Percentiles rank a stretch among this genome's conserved stretches.
phyloP scores from a whole-genome alignment of 2,888 invertebrate genomes.

The Nycteola revayana region DNA sequence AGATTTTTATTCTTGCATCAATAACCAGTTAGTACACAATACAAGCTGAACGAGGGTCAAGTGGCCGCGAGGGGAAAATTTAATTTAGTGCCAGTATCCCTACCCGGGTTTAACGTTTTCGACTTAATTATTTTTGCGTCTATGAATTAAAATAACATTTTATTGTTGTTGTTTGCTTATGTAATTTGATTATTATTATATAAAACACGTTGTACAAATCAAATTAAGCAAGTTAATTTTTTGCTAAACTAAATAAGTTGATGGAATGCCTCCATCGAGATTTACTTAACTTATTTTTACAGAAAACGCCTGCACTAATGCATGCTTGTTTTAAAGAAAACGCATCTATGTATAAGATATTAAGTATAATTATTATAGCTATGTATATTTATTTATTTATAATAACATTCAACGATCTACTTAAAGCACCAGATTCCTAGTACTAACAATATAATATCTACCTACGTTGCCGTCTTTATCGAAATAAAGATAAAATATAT shows the following conservation, averaged over 20 bases:
- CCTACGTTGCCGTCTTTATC: slow-evolving; percentile 26
- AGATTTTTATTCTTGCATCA: slow-evolving; percentile 53
- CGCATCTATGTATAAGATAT: no score
- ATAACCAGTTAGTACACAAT: slow-evolving; percentile 58
- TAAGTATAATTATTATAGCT: no score
- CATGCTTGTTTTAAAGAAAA: no score
- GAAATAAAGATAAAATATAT: slow-evolving; percentile 43
- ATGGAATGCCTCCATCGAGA: no score
- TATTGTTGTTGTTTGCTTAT: slow-evolving; percentile 20
- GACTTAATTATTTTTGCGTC: slow-evolving; percentile 59
- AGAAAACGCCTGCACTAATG: no score
- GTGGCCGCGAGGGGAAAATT: slow-evolving; percentile 58
- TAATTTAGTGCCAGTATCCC: slow-evolving; percentile 56
- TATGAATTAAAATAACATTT: slow-evolving; percentile 47
- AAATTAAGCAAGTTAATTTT: no score
- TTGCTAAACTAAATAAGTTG: no score
- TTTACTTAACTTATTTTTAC: no score
- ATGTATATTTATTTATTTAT: no score
- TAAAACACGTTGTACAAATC: no score
- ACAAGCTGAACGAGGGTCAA: slow-evolving; percentile 57
- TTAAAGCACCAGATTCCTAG: no score
- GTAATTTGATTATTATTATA: not conserved
- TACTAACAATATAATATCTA: slow-evolving; percentile 14
- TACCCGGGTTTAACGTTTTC: slow-evolving; percentile 43
- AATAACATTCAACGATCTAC: no score